A percentile compares a stretch with the other conserved stretches of the same genome.
phyloP scores from a whole-genome alignment of 1,140 invertebrate genomes.

The Rhynchophorus ferrugineus region DNA sequence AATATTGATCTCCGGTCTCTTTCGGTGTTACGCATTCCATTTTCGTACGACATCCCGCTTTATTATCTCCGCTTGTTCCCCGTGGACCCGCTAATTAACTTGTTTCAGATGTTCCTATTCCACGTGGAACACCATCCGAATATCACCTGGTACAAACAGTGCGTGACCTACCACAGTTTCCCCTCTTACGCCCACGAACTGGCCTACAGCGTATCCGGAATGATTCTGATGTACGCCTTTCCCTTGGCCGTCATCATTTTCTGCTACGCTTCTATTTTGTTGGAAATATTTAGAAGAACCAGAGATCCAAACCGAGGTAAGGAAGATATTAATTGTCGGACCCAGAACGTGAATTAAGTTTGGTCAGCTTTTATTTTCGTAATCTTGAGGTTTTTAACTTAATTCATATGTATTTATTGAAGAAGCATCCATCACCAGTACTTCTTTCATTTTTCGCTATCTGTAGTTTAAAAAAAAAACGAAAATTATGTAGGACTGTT shows the following conservation, averaged over 20 bases:
- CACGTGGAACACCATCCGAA: slow-evolving; percentile 71
- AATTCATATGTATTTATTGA: too few species aligned
- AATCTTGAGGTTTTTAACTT: too few species aligned
- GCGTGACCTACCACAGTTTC: slow-evolving; percentile 69
- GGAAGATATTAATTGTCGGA: not conserved
- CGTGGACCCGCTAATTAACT: too few species aligned
- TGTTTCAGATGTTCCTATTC: slow-evolving; percentile 64
- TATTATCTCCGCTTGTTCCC: too few species aligned
- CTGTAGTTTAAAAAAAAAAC: too few species aligned
- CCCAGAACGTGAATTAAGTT: slow-evolving; percentile 1
- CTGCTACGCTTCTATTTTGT: slow-evolving; percentile 76
- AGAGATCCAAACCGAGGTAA: slow-evolving; percentile 48
- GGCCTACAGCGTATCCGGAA: slow-evolving; percentile 67
- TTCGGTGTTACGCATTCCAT: too few species aligned
- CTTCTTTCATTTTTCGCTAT: too few species aligned
- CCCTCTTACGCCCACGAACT: slow-evolving; percentile 56
- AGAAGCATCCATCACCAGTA: too few species aligned
- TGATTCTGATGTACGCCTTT: slow-evolving; percentile 77
- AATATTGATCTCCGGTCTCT: too few species aligned
- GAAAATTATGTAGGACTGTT: too few species aligned
- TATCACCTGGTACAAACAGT: slow-evolving; percentile 70
- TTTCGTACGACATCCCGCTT: too few species aligned
- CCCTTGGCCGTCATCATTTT: slow-evolving; percentile 79
- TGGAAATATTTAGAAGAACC: slow-evolving; percentile 64
- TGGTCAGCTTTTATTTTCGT: not conserved